phyloP scores from a whole-genome alignment of 2,113 vertebrate species.

The Nasalis larvatus region DNA sequence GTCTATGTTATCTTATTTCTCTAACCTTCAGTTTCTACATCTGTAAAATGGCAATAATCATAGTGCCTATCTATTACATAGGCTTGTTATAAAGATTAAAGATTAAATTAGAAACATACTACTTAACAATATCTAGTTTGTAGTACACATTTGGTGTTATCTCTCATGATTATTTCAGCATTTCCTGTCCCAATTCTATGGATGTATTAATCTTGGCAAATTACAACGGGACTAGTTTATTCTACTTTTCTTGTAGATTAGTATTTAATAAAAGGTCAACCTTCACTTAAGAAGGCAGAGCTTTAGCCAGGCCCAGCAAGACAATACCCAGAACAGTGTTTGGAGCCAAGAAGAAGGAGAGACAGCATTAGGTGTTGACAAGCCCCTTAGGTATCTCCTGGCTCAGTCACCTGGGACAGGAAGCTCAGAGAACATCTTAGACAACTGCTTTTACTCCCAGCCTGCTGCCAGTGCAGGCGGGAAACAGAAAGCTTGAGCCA shows the following conservation, averaged over 20 bases:
- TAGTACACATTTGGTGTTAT: not conserved
- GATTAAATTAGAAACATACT: not conserved
- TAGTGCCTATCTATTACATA: not conserved
- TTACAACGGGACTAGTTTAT: not conserved
- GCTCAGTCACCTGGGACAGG: not conserved
- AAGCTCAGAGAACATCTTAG: not conserved
- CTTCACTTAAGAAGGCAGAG: not conserved
- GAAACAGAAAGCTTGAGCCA: not conserved
- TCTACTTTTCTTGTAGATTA: not conserved
- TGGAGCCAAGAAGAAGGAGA: not conserved
- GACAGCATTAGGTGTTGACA: not conserved
- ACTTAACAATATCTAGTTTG: not conserved
- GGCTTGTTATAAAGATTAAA: not conserved
- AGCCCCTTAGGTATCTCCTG: not conserved
- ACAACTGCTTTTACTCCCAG: not conserved
- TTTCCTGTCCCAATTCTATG: not conserved
- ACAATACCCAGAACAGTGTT: not conserved
- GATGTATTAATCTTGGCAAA: not conserved
- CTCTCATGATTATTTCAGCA: not conserved
- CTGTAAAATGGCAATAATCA: not conserved
- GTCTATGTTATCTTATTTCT: not conserved
- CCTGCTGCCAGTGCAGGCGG: not conserved
- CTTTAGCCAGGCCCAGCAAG: not conserved
- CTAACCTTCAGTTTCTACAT: not conserved
- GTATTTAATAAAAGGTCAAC: not conserved